Conservation (phyloP, 2,797 vertebrate species). For the Loriculus beryllinus region DNA sequence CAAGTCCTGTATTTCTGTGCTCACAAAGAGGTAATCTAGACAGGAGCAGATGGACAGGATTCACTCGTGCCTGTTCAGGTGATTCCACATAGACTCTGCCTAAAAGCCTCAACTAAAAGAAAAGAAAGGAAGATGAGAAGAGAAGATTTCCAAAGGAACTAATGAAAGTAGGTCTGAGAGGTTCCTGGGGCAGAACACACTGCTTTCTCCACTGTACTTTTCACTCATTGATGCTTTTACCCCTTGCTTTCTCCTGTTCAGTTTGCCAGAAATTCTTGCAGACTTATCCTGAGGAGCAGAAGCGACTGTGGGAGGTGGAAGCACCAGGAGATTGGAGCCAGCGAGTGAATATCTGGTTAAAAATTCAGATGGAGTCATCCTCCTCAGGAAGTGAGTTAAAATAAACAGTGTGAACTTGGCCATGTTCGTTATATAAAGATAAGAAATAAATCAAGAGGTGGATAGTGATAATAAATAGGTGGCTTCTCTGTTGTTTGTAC, state of each 20-base stretch:
- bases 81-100: background rate
- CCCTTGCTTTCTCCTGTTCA: slow-evolving; percentile 53
- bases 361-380: slow-evolving; percentile 75
- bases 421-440: background rate
- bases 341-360: slow-evolving; percentile 87
- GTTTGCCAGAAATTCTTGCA: slow-evolving; percentile 86
- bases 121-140: background rate
- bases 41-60: background rate
- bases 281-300: slow-evolving; percentile 72
- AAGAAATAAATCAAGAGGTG: background rate
- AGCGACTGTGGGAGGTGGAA: slow-evolving; percentile 88
- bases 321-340: slow-evolving; percentile 87
- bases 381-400: slow-evolving; percentile 69
- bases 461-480: background rate
- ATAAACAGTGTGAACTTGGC: background rate
- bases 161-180: background rate
- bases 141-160: background rate
- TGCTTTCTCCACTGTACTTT: background rate
- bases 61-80: background rate
- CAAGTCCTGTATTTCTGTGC: background rate
- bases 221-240: background rate
- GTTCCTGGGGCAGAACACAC: background rate
- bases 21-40: background rate
- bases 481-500: background rate
- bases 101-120: background rate